These are phyloP conservation scores for Calyptomena viridis DNA, from an alignment of 2,113 vertebrate genomes.

Conservation along the genomic window DNA sequence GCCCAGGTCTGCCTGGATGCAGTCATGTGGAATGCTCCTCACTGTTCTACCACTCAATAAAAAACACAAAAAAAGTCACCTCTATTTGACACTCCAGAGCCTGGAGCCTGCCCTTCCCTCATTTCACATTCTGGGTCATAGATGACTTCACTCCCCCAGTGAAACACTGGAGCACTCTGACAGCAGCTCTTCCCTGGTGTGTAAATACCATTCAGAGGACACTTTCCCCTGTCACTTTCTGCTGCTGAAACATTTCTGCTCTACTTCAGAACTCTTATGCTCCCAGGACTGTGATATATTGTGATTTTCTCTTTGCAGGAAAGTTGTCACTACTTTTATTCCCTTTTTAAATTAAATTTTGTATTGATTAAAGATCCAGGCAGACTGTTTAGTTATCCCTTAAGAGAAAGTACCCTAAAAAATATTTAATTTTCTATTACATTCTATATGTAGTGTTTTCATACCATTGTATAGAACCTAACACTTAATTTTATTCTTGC, in stretches of 20 bases:
- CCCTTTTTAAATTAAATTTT: slow-evolving; percentile 6
- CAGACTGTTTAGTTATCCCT: not conserved
- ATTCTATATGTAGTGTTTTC: not conserved
- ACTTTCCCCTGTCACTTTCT: not conserved
- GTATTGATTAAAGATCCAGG: slow-evolving; percentile 5
- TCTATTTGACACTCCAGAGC: not conserved
- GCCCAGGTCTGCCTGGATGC: not conserved
- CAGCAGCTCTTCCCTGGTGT: not conserved
- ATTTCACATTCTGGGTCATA: not conserved
- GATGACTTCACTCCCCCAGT: not conserved
- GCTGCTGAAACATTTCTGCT: slow-evolving; percentile 27
- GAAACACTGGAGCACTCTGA: not conserved
- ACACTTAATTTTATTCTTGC: not conserved
- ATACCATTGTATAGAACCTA: not conserved
- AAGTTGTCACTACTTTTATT: not conserved
- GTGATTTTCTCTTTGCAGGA: not conserved
- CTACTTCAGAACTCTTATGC: not conserved
- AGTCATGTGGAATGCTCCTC: not conserved
- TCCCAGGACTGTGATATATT: not conserved
- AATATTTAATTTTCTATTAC: slow-evolving; percentile 24
- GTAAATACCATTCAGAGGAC: slow-evolving; percentile 24
- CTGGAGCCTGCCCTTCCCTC: not conserved
- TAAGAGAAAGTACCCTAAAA: not conserved
- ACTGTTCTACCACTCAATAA: not conserved
- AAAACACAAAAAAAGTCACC: not conserved